Conservation (phyloP, 2,797 vertebrate genomes). For the Malurus splendens region DNA sequence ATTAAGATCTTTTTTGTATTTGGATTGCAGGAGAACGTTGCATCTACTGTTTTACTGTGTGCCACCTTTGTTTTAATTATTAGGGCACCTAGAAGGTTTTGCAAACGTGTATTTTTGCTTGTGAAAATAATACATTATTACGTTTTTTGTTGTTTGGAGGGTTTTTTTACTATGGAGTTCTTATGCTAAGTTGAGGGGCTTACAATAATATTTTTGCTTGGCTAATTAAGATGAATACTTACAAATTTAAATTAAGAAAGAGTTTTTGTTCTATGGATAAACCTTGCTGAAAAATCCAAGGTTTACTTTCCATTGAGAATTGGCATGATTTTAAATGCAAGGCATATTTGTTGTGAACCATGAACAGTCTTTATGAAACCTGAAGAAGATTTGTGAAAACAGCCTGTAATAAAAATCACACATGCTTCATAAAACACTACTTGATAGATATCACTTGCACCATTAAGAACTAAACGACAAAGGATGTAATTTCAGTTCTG, state of each 20-base stretch:
- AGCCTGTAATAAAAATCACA: conserved; percentile 76
- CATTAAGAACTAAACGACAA: conserved; percentile 85
- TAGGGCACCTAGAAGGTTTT: background rate
- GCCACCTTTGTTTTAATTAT: background rate
- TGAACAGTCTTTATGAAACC: conserved; percentile 65
- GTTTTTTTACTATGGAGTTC: background rate
- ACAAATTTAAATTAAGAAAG: background rate
- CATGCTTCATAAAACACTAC: conserved; percentile 78
- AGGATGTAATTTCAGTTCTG: conserved; percentile 83
- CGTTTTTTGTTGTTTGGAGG: background rate
- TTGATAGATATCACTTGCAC: conserved; percentile 85
- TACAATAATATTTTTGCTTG: background rate
- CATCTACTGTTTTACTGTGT: background rate
- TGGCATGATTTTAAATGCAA: conserved; percentile 42
- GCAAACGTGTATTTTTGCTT: background rate
- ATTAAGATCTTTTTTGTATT: background rate
- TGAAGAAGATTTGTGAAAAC: conserved; percentile 74
- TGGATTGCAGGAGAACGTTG: background rate
- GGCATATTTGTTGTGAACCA: conserved; percentile 65
- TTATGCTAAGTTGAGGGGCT: background rate
- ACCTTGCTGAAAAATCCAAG: background rate
- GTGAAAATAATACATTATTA: background rate
- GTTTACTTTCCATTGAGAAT: conserved; percentile 38
- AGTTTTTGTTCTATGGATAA: conserved; percentile 3
- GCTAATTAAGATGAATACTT: background rate